Percentiles rank a stretch among this genome's conserved stretches.
These are phyloP conservation scores for Hypena proboscidalis DNA, from an alignment of 2,888 invertebrate species.

Conservation along the genomic window DNA sequence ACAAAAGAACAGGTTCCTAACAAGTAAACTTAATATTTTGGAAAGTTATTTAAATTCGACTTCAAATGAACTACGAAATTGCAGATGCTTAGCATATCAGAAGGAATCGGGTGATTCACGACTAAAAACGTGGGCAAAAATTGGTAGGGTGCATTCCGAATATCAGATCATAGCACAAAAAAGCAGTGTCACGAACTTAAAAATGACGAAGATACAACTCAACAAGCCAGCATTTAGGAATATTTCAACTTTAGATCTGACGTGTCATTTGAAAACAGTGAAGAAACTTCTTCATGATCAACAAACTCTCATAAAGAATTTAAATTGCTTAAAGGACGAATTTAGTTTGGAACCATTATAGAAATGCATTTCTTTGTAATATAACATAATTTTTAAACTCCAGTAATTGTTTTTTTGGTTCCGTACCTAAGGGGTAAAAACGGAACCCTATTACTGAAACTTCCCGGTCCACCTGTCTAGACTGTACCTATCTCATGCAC, in stretches of 20 bases:
- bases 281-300: constrained; percentile 60
- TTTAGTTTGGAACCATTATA: constrained; percentile 15
- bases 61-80: constrained; percentile 48
- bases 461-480: too few relatives aligned
- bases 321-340: constrained; percentile 51
- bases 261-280: constrained; percentile 56
- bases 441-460: too few relatives aligned
- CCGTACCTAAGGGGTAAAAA: too few relatives aligned
- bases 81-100: constrained; percentile 39
- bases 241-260: constrained; percentile 43
- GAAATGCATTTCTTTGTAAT: not conserved
- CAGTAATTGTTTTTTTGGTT: too few relatives aligned
- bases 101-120: too few relatives aligned
- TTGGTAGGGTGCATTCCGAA: constrained; percentile 24
- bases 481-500: too few relatives aligned
- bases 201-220: constrained; percentile 26
- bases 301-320: constrained; percentile 53
- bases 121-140: constrained; percentile 6
- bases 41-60: constrained; percentile 49
- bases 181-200: constrained; percentile 21
- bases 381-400: too few relatives aligned
- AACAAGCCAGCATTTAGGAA: constrained; percentile 16
- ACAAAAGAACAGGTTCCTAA: constrained; percentile 59
- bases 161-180: constrained; percentile 20
- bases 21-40: constrained; percentile 57